These are phyloP conservation scores for Caenorhabditis wallacei DNA, from an alignment of 2,888 invertebrate species.

Conservation along the genomic window DNA sequence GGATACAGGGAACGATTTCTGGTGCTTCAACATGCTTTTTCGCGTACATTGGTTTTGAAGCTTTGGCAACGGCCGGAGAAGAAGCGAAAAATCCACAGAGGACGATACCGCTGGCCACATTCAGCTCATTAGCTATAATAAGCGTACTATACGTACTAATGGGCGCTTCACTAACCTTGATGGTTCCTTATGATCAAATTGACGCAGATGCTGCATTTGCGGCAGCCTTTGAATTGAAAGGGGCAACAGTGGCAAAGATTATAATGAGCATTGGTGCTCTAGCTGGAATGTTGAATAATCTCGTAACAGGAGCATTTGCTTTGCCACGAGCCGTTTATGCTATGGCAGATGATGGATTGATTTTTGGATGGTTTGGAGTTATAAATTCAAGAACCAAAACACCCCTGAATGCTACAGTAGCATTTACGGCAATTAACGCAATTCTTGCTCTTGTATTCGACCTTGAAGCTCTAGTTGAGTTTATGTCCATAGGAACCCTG, in stretches of 20 bases:
- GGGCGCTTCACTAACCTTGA: slow-evolving; percentile 63
- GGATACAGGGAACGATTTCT: slow-evolving; percentile 59
- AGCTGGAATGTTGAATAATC: slow-evolving; percentile 63
- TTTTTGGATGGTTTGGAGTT: slow-evolving; percentile 70
- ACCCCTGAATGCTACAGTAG: slow-evolving; percentile 72
- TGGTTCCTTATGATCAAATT: slow-evolving; percentile 68
- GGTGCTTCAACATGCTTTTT: slow-evolving; percentile 72
- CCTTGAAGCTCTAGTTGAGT: slow-evolving; percentile 66
- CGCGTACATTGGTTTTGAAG: slow-evolving; percentile 69
- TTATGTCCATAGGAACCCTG: slow-evolving; percentile 31
- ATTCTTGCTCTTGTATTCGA: slow-evolving; percentile 71
- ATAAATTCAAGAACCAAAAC: slow-evolving; percentile 66
- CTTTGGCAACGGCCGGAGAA: slow-evolving; percentile 70
- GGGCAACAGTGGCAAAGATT: slow-evolving; percentile 50
- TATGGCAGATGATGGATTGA: slow-evolving; percentile 74
- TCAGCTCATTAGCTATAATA: slow-evolving; percentile 57
- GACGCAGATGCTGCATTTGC: slow-evolving; percentile 66
- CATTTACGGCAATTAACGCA: slow-evolving; percentile 67
- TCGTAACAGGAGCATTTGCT: slow-evolving; percentile 70
- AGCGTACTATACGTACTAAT: slow-evolving; percentile 63
- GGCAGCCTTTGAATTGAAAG: slow-evolving; percentile 64
- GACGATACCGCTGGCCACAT: slow-evolving; percentile 67
- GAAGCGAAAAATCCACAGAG: slow-evolving; percentile 65
- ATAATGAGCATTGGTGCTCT: slow-evolving; percentile 68
- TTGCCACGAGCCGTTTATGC: slow-evolving; percentile 72